Base-by-base conservation (phyloP, 1,140 invertebrate species). In the Brachionus koreanus region DNA sequence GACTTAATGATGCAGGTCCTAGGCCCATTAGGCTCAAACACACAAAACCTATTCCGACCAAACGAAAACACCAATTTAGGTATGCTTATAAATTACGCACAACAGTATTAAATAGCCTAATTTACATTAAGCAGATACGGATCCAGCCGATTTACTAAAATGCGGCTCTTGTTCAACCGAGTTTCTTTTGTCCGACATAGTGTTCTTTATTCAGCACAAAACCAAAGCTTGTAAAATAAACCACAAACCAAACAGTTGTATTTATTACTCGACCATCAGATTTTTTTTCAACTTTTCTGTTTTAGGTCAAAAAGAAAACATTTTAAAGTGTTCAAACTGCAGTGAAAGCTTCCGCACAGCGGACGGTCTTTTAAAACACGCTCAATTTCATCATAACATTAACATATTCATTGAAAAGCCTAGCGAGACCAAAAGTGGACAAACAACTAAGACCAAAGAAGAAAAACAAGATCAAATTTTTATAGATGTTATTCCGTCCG, bases 121-220 rank as follows among this genome's bases (percentile, higher is more conserved):
- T 33, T 65, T 65, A 13, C 10, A 10, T 65, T 65, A n/a, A 46
- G 33, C 13, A 69, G 65, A 39, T 39, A 69, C 33, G 2, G 91
- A 91, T 85, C 90, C 91, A 83, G 90, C 91, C 83, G 95, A 97
- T 89, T 93, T 94, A 85, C 92, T 97, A 84, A 95, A 94, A 84
- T 97, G 95, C 89, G 95, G 95, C 63, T 92, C 92, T 74, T 97
- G 95, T 89, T 92, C 94, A 85, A 93, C 94, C 86, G 92, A 94
- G 29, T 97, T 96, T 89, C 93, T 93, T 67, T 91, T 97, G 46
- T 92, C 93, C 13, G 95, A 97, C 89, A 97, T 97, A 84, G 93
- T 96, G 82, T 92, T 93, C 77, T 97, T 97, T 90, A 97, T 97
- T 86, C 94, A 96, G 88, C 95, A 97, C 91, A 97, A 97, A 89